Conservation (phyloP, 2,797 vertebrate species). For the Silurus aristotelis region DNA sequence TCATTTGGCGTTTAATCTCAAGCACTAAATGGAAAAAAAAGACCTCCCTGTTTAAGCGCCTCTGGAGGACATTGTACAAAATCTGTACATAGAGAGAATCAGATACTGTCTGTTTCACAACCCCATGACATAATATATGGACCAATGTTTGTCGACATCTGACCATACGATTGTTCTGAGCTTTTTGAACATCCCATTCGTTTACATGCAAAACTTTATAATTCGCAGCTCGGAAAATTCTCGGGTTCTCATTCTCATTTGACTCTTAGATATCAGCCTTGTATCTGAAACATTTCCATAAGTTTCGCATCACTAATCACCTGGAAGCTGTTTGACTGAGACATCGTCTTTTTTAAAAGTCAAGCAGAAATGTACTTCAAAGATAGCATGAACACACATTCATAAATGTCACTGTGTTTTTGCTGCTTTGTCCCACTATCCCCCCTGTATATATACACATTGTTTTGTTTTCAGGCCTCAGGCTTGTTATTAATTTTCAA, state of each 20-base stretch:
- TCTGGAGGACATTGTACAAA: not conserved
- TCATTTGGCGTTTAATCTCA: not conserved
- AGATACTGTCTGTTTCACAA: not conserved
- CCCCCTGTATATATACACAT: constrained; percentile 23
- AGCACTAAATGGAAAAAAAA: not conserved
- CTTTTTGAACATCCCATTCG: no score
- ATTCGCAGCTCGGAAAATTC: no score
- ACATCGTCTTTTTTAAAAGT: constrained; percentile 38
- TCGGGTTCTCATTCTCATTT: no score
- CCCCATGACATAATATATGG: no score
- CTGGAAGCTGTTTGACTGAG: not conserved
- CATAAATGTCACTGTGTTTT: constrained; percentile 48
- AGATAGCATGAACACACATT: constrained; percentile 40
- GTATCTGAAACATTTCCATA: constrained; percentile 24
- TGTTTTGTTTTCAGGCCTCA: constrained; percentile 25
- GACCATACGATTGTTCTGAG: no score
- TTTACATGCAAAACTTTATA: no score
- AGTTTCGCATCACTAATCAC: constrained; percentile 34
- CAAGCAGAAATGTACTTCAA: constrained; percentile 42
- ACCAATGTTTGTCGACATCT: no score
- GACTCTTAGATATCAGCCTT: no score
- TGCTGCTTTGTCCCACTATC: constrained; percentile 14
- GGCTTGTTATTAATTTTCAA: constrained; percentile 23
- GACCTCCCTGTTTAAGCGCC: not conserved
- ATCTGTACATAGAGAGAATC: not conserved